Evolutionary conservation across 35 echinoderm and acorn worm genomes (phyloP).

Genomic region (Antedon bifida): DNA sequence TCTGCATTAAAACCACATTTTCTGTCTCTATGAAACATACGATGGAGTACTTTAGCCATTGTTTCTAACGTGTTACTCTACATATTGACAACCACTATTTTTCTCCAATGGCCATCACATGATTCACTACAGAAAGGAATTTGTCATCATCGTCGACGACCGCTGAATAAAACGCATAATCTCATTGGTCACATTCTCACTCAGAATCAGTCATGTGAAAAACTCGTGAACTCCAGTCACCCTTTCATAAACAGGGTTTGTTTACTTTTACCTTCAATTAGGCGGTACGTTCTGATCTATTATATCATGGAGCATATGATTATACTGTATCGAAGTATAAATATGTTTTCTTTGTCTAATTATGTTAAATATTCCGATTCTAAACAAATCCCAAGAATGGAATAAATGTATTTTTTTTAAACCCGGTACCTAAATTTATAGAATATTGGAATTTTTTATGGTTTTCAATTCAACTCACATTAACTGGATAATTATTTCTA

Average conservation of each 20-base stretch:
- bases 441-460: too few species aligned
- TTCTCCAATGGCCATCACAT: not conserved
- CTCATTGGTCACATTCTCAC: not conserved
- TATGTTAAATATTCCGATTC: too few species aligned
- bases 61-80: not conserved
- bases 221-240: not conserved
- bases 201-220: not conserved
- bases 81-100: not conserved
- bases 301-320: too few species aligned
- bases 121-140: not conserved
- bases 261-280: too few species aligned
- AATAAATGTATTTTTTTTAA: too few species aligned
- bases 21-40: not conserved
- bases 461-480: too few species aligned
- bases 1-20: not conserved
- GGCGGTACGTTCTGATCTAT: too few species aligned
- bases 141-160: not conserved
- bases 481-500: too few species aligned
- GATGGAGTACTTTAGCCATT: not conserved
- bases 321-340: too few species aligned
- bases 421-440: too few species aligned
- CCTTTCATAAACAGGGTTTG: not conserved
- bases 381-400: too few species aligned
- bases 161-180: not conserved
- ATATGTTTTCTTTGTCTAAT: too few species aligned